A percentile compares a stretch with the other conserved stretches of the same genome.
Evolutionary conservation across 2,888 invertebrate genomes (phyloP).

Genomic region (Limnephilus lunatus): DNA sequence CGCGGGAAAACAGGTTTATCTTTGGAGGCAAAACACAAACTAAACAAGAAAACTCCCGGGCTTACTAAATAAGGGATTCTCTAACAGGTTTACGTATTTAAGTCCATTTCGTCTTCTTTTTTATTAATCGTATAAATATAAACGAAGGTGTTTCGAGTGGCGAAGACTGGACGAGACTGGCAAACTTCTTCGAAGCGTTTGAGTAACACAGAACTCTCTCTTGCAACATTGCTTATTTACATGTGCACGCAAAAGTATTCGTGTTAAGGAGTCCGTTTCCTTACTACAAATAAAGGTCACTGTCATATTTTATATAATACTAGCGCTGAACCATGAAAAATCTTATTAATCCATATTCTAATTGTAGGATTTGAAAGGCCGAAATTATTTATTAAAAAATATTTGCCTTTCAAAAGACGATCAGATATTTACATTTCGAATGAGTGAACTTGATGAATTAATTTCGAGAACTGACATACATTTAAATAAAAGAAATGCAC

Average conservation of each 20-base stretch:
- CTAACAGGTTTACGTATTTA: slow-evolving; percentile 16
- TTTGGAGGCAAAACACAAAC: neutral
- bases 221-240: neutral
- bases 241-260: neutral
- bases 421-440: too few species aligned
- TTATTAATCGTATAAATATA: neutral
- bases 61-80: neutral
- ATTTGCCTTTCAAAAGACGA: too few species aligned
- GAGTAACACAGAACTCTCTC: slow-evolving; percentile 29
- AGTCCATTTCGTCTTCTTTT: neutral
- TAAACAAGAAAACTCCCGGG: neutral
- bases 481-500: too few species aligned
- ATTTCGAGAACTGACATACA: too few species aligned
- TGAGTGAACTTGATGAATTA: too few species aligned
- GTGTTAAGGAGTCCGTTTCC: neutral
- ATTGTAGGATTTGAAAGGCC: too few species aligned
- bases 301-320: neutral
- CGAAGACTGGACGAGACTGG: slow-evolving; percentile 31
- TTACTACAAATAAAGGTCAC: neutral
- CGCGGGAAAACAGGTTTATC: slow-evolving; percentile 25
- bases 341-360: too few species aligned
- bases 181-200: slow-evolving; percentile 14
- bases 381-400: too few species aligned
- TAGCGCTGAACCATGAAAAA: too few species aligned
- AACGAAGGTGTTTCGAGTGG: slow-evolving; percentile 2